These are phyloP conservation scores for Cottus gobio DNA, from an alignment of 2,113 vertebrate genomes.

Conservation along the genomic window DNA sequence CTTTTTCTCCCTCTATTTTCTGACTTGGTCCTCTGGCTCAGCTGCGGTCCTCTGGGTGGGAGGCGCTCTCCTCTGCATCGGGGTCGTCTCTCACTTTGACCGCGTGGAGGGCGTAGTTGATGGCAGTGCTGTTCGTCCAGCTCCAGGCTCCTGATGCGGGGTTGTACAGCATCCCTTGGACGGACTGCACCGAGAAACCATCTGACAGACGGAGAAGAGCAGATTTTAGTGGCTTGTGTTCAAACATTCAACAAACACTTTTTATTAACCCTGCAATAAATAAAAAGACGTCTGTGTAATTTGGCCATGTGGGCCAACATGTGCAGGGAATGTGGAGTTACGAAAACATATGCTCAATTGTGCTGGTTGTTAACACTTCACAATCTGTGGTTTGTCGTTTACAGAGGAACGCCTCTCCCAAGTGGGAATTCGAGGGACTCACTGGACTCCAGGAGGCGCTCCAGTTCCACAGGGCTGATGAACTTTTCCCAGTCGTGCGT, in stretches of 20 bases:
- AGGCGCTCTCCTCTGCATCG: slow-evolving; percentile 18
- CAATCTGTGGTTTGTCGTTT: not conserved
- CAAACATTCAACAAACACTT: no score
- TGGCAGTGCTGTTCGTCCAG: slow-evolving; percentile 86
- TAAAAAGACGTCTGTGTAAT: not conserved
- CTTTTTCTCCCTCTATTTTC: not conserved
- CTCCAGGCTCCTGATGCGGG: slow-evolving; percentile 88
- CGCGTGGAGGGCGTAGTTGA: slow-evolving; percentile 94
- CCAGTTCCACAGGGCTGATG: slow-evolving; percentile 90
- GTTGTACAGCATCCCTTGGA: slow-evolving; percentile 93
- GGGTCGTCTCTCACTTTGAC: slow-evolving; percentile 76
- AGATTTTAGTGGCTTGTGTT: no score
- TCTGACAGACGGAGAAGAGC: slow-evolving; percentile 73
- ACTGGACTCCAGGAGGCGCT: slow-evolving; percentile 91
- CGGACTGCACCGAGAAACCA: slow-evolving; percentile 87
- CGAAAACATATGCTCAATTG: not conserved
- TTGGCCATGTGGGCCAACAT: not conserved
- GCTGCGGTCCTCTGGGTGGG: slow-evolving; percentile 46
- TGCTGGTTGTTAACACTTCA: not conserved
- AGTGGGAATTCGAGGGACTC: slow-evolving; percentile 73
- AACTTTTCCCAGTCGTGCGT: slow-evolving; percentile 98
- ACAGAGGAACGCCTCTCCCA: no score
- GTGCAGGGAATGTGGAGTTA: no score
- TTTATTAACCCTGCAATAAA: not conserved
- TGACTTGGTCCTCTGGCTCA: slow-evolving; percentile 29